phyloP scores from a whole-genome alignment of 2,888 invertebrate species.

The Hyles lineata region DNA sequence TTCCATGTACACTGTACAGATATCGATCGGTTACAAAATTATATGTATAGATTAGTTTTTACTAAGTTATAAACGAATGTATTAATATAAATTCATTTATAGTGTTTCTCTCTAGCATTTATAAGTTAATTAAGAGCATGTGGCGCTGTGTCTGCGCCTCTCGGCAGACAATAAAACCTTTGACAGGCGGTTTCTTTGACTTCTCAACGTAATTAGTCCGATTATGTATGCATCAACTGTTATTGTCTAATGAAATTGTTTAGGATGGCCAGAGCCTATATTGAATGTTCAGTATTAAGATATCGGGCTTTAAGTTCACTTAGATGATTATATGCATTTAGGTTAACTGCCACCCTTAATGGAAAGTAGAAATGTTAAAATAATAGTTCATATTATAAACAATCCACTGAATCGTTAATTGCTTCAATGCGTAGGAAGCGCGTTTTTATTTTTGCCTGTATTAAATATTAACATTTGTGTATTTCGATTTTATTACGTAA shows the following conservation, averaged over 20 bases:
- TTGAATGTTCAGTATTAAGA: slow-evolving; percentile 20
- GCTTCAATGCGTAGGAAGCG: neutral
- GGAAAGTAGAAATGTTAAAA: slow-evolving; percentile 3
- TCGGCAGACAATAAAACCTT: slow-evolving; percentile 69
- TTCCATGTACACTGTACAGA: neutral
- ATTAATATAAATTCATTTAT: slow-evolving; percentile 27
- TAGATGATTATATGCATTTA: slow-evolving; percentile 6
- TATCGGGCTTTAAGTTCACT: slow-evolving; percentile 12
- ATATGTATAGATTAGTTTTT: neutral
- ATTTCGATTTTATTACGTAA: too few species aligned
- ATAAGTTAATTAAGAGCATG: slow-evolving; percentile 75
- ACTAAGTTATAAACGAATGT: neutral
- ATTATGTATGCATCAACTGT: slow-evolving; percentile 54
- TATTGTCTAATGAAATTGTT: slow-evolving; percentile 44
- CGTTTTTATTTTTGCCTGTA: too few species aligned
- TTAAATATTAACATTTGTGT: too few species aligned
- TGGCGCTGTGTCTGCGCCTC: slow-evolving; percentile 61
- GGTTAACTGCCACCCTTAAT: neutral
- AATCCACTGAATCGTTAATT: neutral
- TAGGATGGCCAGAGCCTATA: slow-evolving; percentile 15
- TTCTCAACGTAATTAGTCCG: slow-evolving; percentile 56
- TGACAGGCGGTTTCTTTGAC: slow-evolving; percentile 74
- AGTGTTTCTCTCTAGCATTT: slow-evolving; percentile 50
- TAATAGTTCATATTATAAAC: neutral
- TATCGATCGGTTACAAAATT: too few species aligned